These are phyloP conservation scores for Zophobas atratus DNA, from an alignment of 1,140 invertebrate species.

Conservation along the genomic window DNA sequence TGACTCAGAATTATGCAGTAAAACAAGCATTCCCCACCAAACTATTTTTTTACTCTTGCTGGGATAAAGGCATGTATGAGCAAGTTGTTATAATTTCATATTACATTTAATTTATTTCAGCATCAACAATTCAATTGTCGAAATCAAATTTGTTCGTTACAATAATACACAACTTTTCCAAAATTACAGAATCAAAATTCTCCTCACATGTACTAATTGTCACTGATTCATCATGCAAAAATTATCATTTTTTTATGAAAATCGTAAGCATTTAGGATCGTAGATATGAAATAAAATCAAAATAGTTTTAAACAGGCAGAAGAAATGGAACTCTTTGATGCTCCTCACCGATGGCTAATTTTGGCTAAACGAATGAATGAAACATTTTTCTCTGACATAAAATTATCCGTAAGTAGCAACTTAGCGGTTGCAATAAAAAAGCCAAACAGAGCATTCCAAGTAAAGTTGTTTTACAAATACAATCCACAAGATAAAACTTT, in stretches of 20 bases:
- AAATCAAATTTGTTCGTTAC: neutral
- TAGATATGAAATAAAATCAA: no score
- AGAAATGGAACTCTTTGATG: neutral
- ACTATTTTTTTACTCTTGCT: neutral
- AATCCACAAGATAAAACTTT: neutral
- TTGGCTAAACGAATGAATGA: constrained; percentile 11
- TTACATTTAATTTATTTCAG: no score
- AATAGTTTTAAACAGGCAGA: neutral
- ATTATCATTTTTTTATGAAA: neutral
- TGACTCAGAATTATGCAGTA: neutral
- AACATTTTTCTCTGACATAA: neutral
- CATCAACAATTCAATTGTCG: neutral
- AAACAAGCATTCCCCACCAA: neutral
- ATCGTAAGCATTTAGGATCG: no score
- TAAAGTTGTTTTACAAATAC: constrained; percentile 20
- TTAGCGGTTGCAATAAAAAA: constrained; percentile 10
- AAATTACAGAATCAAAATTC: neutral
- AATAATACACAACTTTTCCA: neutral
- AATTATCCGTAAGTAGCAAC: constrained; percentile 4
- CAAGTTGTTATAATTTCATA: no score
- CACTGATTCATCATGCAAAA: neutral
- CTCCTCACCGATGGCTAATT: constrained; percentile 18
- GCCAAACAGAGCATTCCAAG: neutral
- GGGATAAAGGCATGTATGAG: neutral
- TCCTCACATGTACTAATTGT: neutral